phyloP scores from a whole-genome alignment of 2,113 vertebrate species.

The Phodopus roborovskii region DNA sequence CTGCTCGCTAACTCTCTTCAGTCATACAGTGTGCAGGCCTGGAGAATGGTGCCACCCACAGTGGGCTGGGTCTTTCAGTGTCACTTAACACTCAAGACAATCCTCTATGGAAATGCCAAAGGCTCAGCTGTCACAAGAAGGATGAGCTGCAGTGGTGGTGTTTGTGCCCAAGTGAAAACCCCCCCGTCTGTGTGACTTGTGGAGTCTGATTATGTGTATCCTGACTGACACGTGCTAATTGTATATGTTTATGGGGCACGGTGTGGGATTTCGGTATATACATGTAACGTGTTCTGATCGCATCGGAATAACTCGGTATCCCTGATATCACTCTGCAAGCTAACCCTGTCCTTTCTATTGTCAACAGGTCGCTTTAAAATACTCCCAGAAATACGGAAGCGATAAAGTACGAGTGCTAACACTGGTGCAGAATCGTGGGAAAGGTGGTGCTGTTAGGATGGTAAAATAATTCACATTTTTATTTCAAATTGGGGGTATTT shows the following conservation, averaged over 20 bases:
- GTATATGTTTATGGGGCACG: not conserved
- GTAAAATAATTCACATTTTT: constrained; percentile 85
- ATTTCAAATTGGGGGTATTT: not conserved
- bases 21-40: not conserved
- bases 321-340: not conserved
- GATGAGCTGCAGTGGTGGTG: not conserved
- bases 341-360: constrained; percentile 72
- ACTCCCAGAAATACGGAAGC: constrained; percentile 91
- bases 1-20: not conserved
- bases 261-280: not conserved
- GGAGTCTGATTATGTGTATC: not conserved
- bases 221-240: not conserved
- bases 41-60: not conserved
- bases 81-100: not conserved
- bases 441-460: constrained; percentile 96
- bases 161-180: constrained; percentile 14
- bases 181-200: not conserved
- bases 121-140: not conserved
- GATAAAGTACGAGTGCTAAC: constrained; percentile 95
- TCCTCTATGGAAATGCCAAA: not conserved
- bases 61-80: not conserved
- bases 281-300: not conserved
- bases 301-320: not conserved
- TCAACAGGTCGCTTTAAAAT: constrained; percentile 92
- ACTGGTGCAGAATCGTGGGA: constrained; percentile 93